phyloP scores from a whole-genome alignment of 2,113 vertebrate genomes.

The Pao palembangensis region DNA sequence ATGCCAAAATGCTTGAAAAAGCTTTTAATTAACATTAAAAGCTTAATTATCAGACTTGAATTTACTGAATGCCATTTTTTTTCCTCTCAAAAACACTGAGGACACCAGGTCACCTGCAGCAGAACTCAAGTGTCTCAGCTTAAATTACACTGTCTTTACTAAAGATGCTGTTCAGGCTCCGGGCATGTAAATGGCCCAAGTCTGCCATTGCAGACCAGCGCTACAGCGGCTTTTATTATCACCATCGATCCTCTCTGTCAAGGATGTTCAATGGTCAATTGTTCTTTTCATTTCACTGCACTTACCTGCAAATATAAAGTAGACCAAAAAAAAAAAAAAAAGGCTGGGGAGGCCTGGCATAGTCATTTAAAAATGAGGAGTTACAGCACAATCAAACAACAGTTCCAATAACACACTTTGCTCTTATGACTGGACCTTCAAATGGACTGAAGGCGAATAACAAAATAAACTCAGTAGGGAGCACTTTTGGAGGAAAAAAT shows the following conservation, averaged over 20 bases:
- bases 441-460: no score
- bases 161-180: conserved; percentile 35
- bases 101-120: not conserved
- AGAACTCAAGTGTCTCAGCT: conserved; percentile 9
- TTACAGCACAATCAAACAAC: conserved; percentile 14
- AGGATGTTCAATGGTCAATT: conserved; percentile 6
- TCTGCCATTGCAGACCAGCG: conserved; percentile 3
- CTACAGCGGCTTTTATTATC: conserved; percentile 13
- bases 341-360: not conserved
- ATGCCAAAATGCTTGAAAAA: no score
- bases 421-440: no score
- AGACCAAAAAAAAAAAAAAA: not conserved
- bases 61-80: no score
- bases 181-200: conserved; percentile 2
- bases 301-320: conserved; percentile 11
- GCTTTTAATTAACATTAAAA: no score
- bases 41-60: no score
- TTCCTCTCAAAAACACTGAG: no score
- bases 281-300: conserved; percentile 14
- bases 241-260: conserved; percentile 8
- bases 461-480: no score
- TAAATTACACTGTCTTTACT: conserved; percentile 35
- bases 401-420: not conserved
- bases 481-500: no score
- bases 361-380: conserved; percentile 2